phyloP scores from a whole-genome alignment of 2,888 invertebrate species.

The Drosophila mercatorum region DNA sequence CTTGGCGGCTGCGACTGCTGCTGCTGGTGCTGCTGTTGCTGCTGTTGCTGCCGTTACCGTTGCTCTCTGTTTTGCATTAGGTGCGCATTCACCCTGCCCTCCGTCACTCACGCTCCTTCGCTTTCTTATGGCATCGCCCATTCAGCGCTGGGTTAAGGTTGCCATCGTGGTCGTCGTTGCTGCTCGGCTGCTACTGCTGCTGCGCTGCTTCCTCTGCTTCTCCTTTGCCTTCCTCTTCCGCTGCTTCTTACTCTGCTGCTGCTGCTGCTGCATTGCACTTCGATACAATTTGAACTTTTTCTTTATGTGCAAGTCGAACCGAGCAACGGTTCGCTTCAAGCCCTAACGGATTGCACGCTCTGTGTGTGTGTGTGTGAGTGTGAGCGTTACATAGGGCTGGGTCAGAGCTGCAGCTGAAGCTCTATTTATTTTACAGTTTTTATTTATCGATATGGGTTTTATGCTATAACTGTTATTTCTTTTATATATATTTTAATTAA shows the following conservation, averaged over 20 bases:
- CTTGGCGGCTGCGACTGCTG: conserved; percentile 35
- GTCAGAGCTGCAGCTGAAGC: not conserved
- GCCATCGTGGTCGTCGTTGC: conserved; percentile 38
- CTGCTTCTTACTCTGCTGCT: conserved; percentile 23
- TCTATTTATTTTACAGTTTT: not conserved
- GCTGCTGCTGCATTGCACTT: conserved; percentile 57
- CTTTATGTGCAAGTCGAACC: conserved; percentile 63
- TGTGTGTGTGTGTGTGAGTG: not conserved
- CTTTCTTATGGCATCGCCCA: conserved; percentile 13
- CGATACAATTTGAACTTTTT: conserved; percentile 77
- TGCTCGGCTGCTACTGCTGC: conserved; percentile 27
- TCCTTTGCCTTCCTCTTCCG: not conserved
- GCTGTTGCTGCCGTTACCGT: conserved; percentile 7
- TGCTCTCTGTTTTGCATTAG: conserved; percentile 63
- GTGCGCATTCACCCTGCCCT: conserved; percentile 29
- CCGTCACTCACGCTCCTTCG: not conserved
- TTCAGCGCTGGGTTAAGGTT: conserved; percentile 62
- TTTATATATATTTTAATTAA: not conserved
- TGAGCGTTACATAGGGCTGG: conserved; percentile 1
- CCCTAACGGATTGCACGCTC: conserved; percentile 20
- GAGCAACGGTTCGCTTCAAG: conserved; percentile 26
- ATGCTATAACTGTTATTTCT: not conserved
- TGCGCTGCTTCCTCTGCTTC: not conserved
- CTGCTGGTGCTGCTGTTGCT: not conserved
- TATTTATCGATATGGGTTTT: not conserved